Percentiles rank a stretch among this genome's conserved stretches.
These are phyloP conservation scores for Apamea epomidion DNA, from an alignment of 2,888 invertebrate genomes.

Conservation along the genomic window DNA sequence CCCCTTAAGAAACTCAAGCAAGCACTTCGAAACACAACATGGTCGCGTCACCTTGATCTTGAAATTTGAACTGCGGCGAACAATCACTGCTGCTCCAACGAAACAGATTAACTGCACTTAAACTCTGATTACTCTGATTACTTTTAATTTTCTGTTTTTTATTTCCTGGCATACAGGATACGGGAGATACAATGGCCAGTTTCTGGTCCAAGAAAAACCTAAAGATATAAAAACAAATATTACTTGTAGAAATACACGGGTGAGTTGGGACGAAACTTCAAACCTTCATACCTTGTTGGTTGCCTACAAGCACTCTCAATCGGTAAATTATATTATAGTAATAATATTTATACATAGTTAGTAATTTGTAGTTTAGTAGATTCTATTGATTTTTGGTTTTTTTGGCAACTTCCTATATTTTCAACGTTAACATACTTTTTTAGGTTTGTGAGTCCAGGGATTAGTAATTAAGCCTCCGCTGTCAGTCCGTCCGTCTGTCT, in stretches of 20 bases:
- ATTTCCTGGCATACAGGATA: background rate
- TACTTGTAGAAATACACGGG: background rate
- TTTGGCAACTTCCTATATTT: background rate
- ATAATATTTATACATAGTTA: too few relatives aligned
- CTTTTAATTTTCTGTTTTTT: conserved; percentile 2
- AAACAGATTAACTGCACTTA: conserved; percentile 31
- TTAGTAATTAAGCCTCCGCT: too few relatives aligned
- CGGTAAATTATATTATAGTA: background rate
- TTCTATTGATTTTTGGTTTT: background rate
- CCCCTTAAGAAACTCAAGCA: conserved; percentile 52
- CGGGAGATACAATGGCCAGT: background rate
- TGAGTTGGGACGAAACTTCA: too few relatives aligned
- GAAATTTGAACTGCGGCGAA: conserved; percentile 57
- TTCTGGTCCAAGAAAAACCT: too few relatives aligned
- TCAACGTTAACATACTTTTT: background rate
- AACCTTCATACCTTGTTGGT: background rate
- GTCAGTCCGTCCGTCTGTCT: too few relatives aligned
- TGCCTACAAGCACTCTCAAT: background rate
- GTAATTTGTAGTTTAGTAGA: background rate
- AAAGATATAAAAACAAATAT: background rate
- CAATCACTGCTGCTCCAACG: conserved; percentile 35
- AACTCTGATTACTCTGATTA: conserved; percentile 5
- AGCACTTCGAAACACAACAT: conserved; percentile 33
- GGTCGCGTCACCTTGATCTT: conserved; percentile 63
- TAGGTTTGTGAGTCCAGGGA: too few relatives aligned